Evolutionary conservation across 2,113 vertebrate genomes (phyloP), one percentile per base, ranked within the genome.

Genomic region (Ammodytes dubius): DNA sequence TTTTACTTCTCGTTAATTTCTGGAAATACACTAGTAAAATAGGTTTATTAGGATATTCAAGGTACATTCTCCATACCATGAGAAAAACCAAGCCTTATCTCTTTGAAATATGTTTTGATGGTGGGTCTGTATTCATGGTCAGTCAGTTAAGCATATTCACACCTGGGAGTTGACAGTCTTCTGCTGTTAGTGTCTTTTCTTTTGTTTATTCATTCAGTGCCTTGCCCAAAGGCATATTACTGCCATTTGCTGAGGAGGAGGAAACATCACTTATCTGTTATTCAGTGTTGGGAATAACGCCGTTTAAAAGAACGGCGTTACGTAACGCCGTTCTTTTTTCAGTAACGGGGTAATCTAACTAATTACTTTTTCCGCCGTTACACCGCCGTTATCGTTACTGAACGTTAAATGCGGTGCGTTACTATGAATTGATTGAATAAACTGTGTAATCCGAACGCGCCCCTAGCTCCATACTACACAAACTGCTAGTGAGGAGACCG

Each of bases 1-100:
- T 71, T 72, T 8, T 0, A 47, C 19, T 68, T 71, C 50, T 72
- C 45, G 54, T 81, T 76, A n/a, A 74, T 43, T 66, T 77, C 52
- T 27, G 39, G n/a, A 70, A 75, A 69, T 15, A 14, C 43, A 7
- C n/a, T 50, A 3, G 0, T 70, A 81, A 82, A 27, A 56, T 52
- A 79, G 7, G 61, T 63, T 0, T 27, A 60, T 1, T 59, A 17
- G 47, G 39, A 61, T 50, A 11, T 52, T 75, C 15, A 35, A 60
- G 19, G 60, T 46, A 5, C n/a, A 40, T 19, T 47, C 46, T 45
- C 8, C 19, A 7, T 53, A 61, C 11, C 37, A 13, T 53, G 1
- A 37, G 56, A 27, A 14, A 35, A 27, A 10, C 4, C 45, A 57
- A 14, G n/a, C 7, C 8, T 17, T 58, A 27, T 66, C 17, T 13